Evolutionary conservation across 1,140 invertebrate genomes (phyloP).

Genomic region (Macrobrachium rosenbergii): DNA sequence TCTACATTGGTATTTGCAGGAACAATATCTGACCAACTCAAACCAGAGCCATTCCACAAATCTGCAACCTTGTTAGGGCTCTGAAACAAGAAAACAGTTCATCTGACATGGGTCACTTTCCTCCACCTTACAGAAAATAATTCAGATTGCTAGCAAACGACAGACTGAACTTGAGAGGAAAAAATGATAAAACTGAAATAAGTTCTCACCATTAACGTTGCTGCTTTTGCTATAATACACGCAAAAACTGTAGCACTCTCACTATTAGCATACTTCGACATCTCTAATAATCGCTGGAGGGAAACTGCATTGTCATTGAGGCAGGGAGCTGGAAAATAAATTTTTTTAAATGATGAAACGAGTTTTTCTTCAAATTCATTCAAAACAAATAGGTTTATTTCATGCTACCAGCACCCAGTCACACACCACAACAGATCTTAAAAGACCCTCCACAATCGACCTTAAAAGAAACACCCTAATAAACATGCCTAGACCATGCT

Average conservation of each 20-base stretch:
- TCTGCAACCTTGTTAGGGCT: conserved; percentile 57
- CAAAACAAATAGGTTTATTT: too few relatives aligned
- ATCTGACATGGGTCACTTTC: too few relatives aligned
- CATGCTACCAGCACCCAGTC: too few relatives aligned
- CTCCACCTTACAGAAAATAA: background rate
- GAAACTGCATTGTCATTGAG: conserved; percentile 50
- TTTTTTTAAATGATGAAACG: background rate
- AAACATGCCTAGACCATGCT: too few relatives aligned
- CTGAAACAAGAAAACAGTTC: conserved; percentile 1
- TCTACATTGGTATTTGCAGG: conserved; percentile 38
- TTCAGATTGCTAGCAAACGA: background rate
- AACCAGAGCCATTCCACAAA: conserved; percentile 51
- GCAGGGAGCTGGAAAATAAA: conserved; percentile 43
- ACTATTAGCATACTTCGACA: conserved; percentile 9
- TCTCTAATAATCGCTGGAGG: conserved; percentile 45
- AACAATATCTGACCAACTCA: conserved; percentile 45
- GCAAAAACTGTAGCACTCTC: conserved; percentile 46
- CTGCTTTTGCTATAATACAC: conserved; percentile 40
- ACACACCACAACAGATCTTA: too few relatives aligned
- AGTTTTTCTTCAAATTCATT: background rate
- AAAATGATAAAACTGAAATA: conserved; percentile 5
- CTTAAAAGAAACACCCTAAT: too few relatives aligned
- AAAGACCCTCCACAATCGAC: too few relatives aligned
- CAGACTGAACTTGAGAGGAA: background rate
- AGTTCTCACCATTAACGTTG: conserved; percentile 44